These are phyloP conservation scores for Leptonema lineaticorne DNA, from an alignment of 1,140 invertebrate species.

Conservation along the genomic window DNA sequence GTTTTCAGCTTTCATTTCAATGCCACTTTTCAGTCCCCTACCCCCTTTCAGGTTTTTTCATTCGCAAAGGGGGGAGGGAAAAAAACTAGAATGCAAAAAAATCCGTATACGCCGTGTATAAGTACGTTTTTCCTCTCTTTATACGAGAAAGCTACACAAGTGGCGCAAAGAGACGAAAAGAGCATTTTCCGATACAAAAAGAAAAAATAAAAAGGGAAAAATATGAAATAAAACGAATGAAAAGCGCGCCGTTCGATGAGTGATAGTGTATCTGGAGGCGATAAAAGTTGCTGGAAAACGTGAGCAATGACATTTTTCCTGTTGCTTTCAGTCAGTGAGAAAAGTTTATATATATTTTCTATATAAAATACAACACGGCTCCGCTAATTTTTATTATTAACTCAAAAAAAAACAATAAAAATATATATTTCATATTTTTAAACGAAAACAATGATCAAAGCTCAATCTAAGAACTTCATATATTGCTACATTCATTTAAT, in stretches of 20 bases:
- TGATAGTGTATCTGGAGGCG: slow-evolving; percentile 14
- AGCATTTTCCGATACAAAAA: background rate
- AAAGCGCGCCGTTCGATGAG: slow-evolving; percentile 1
- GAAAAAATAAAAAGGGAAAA: background rate
- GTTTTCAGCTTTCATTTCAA: no score
- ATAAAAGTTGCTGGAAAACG: slow-evolving; percentile 1
- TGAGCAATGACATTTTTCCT: slow-evolving; percentile 15
- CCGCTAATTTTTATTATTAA: no score
- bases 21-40: no score
- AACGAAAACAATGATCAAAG: no score
- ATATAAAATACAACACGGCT: background rate
- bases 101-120: background rate
- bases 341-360: background rate
- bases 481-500: no score
- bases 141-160: no score
- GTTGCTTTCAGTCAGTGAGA: slow-evolving; percentile 1
- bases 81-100: no score
- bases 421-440: background rate
- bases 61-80: no score
- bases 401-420: background rate
- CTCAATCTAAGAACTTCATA: no score
- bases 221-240: slow-evolving; percentile 9
- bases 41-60: no score
- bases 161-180: background rate
- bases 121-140: background rate